Evolutionary conservation across 2,888 invertebrate species (phyloP).

Genomic region (Eupithecia abbreviata): DNA sequence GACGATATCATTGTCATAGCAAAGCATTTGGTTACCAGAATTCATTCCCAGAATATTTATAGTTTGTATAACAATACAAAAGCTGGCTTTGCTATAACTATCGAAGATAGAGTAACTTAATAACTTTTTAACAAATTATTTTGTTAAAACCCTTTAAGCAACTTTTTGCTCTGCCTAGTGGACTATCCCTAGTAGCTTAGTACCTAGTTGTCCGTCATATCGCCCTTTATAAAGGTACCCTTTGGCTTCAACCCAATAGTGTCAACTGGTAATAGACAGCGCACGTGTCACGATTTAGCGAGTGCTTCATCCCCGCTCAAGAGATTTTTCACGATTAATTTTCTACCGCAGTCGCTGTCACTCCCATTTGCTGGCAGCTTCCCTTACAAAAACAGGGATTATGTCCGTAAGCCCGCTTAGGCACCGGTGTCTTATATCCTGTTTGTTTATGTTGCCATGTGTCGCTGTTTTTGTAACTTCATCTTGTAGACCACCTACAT

Average conservation of each 20-base stretch:
- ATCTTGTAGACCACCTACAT: slow-evolving; percentile 36
- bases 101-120: not conserved
- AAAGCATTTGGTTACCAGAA: too few relatives aligned
- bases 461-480: slow-evolving; percentile 60
- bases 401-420: slow-evolving; percentile 70
- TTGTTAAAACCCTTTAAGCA: not conserved
- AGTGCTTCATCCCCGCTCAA: slow-evolving; percentile 63
- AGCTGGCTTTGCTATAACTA: not conserved
- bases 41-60: not conserved
- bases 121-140: not conserved
- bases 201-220: not conserved
- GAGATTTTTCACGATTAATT: slow-evolving; percentile 82
- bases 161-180: not conserved
- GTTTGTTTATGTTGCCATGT: slow-evolving; percentile 65
- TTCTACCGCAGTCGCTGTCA: slow-evolving; percentile 76
- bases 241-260: slow-evolving; percentile 74
- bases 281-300: slow-evolving; percentile 79
- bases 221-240: slow-evolving; percentile 35
- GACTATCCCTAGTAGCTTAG: not conserved
- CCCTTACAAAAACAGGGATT: slow-evolving; percentile 82
- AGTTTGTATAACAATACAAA: not conserved
- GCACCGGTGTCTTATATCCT: slow-evolving; percentile 73
- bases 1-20: too few relatives aligned
- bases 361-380: slow-evolving; percentile 78
- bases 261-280: slow-evolving; percentile 79